Conservation (phyloP, 2,888 invertebrate genomes). For the Tribolium freemani region DNA sequence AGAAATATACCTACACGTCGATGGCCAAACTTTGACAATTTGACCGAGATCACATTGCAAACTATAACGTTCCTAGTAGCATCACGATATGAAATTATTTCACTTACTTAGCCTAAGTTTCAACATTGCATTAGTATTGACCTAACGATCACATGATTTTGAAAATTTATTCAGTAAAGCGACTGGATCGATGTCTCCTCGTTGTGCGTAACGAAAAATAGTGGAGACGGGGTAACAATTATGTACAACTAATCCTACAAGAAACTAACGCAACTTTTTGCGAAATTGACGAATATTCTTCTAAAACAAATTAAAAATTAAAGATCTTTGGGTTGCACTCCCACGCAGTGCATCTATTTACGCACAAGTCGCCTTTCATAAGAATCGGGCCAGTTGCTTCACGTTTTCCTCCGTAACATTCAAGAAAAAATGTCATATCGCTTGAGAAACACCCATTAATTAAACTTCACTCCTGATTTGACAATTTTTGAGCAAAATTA, state of each 20-base stretch:
- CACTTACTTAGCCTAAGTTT: constrained; percentile 34
- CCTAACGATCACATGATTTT: constrained; percentile 31
- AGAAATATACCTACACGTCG: constrained; percentile 54
- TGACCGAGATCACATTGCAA: constrained; percentile 64
- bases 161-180: background rate
- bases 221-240: background rate
- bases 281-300: background rate
- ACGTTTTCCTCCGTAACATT: background rate
- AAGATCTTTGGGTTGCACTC: background rate
- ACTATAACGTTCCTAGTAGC: constrained; percentile 53
- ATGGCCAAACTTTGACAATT: constrained; percentile 47
- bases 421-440: constrained; percentile 15
- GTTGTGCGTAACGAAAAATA: background rate
- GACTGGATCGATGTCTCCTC: background rate
- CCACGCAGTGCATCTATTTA: background rate
- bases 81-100: constrained; percentile 55
- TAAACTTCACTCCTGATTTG: background rate
- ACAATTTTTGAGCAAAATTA: constrained; percentile 37
- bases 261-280: background rate
- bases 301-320: background rate
- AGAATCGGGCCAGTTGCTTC: background rate
- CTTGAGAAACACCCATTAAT: background rate
- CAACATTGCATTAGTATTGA: constrained; percentile 30
- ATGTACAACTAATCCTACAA: background rate
- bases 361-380: background rate